Evolutionary conservation across 2,888 invertebrate genomes (phyloP).

Genomic region (Melikaiella ostensackeni): DNA sequence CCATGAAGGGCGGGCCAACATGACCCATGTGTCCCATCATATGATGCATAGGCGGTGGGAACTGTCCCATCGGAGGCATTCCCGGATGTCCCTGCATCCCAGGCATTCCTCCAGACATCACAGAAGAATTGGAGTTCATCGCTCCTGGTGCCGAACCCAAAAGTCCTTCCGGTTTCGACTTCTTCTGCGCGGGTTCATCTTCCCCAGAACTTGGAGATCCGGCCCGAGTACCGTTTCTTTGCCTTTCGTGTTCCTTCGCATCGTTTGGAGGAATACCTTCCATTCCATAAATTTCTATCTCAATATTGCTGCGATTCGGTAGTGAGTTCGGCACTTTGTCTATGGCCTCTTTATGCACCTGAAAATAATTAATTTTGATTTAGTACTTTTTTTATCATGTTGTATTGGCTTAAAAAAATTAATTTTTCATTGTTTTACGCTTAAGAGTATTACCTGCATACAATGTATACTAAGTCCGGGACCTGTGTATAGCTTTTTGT

Average conservation of each 20-base stretch:
- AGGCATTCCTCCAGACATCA: constrained; percentile 84
- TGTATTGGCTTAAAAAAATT: neutral
- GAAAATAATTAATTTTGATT: constrained; percentile 48
- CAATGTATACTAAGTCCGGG: constrained; percentile 99
- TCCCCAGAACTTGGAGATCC: constrained; percentile 90
- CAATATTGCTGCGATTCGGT: constrained; percentile 98
- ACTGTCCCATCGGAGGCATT: constrained; percentile 81
- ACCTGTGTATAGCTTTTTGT: constrained; percentile 98
- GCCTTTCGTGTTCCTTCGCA: constrained; percentile 94
- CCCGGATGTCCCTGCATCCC: constrained; percentile 78
- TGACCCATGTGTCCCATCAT: constrained; percentile 83
- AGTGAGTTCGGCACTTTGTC: constrained; percentile 99
- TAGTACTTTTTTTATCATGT: constrained; percentile 29
- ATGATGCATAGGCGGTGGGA: constrained; percentile 80
- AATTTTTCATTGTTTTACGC: constrained; percentile 6
- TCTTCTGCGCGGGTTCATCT: constrained; percentile 89
- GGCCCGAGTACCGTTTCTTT: constrained; percentile 84
- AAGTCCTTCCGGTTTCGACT: constrained; percentile 84
- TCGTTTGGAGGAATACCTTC: constrained; percentile 99
- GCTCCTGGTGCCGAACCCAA: constrained; percentile 82
- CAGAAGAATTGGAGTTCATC: constrained; percentile 80
- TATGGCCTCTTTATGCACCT: constrained; percentile 99
- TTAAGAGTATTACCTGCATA: constrained; percentile 88
- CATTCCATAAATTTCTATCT: constrained; percentile 99
- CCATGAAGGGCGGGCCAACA: constrained; percentile 89